phyloP scores from a whole-genome alignment of 2,113 vertebrate species.

The Silurus meridionalis region DNA sequence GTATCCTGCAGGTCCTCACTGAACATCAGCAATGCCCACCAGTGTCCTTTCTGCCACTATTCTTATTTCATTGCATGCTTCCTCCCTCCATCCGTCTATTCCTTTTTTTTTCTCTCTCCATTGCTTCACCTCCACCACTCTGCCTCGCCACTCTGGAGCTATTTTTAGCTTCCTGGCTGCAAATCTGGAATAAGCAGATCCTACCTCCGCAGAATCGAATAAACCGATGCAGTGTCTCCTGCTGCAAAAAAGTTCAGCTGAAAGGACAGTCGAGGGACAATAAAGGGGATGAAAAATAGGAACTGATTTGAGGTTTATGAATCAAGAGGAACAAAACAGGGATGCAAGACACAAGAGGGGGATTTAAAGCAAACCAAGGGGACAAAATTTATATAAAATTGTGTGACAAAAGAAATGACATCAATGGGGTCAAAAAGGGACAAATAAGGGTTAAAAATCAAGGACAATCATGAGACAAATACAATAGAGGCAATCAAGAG shows the following conservation, averaged over 20 bases:
- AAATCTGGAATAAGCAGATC: constrained; percentile 32
- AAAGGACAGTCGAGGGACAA: constrained; percentile 1
- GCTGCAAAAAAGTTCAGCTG: constrained; percentile 7
- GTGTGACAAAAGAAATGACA: no score
- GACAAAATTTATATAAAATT: background rate
- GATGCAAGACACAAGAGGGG: background rate
- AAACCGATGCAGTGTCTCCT: constrained; percentile 9
- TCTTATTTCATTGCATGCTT: background rate
- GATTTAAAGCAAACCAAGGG: background rate
- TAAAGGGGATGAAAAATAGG: background rate
- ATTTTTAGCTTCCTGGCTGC: constrained; percentile 33
- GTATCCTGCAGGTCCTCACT: background rate
- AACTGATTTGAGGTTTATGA: background rate
- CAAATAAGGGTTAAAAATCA: background rate
- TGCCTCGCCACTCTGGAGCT: constrained; percentile 26
- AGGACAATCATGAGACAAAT: background rate
- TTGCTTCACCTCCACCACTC: constrained; percentile 27
- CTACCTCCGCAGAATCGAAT: constrained; percentile 13
- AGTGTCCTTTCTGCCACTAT: background rate
- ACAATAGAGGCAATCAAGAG: background rate
- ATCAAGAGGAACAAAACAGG: background rate
- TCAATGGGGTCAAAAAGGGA: background rate
- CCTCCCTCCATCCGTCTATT: background rate
- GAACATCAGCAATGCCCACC: background rate
- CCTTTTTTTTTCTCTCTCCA: background rate